Base-by-base conservation (phyloP, 2,797 vertebrate genomes). In the Amazona finschi region DNA sequence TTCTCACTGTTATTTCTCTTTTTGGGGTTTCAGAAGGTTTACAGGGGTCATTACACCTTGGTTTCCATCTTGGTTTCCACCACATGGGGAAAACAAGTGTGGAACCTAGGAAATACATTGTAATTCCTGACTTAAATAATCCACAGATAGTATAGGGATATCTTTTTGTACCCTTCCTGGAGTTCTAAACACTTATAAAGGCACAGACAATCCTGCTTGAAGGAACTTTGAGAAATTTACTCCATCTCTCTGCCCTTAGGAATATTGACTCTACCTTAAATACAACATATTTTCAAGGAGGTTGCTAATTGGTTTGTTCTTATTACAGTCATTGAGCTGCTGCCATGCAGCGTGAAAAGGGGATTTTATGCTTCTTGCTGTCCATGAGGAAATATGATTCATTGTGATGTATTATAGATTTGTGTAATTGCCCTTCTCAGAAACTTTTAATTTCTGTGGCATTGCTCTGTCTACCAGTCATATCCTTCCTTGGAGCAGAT, bases 241-340 rank as follows among this genome's bases (percentile, higher is more conserved):
- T 77, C 53, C 2, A 2, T 69, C 12, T 86, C 53, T 70, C 50
- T 50, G 46, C 94, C 79, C 74, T 20, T n/a, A 76, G 67, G 38
- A 81, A 94, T 73, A 86, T 50, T 1, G 5, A 55, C 19, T 77
- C 31, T 52, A 21, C 75, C 75, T 87, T 64, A 83, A 94, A 67
- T 30, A 31, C 6, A 79, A 44, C 19, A 76, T 60, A 38, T 57
- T 61, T 81, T 55, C 57, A n/a, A 94, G 19, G 55, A 60, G 66
- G 49, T 65, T 84, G 61, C 85, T 93, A 88, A 91, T 88, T 84
- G 79, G 39, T 49, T 77, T 82, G 60, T 62, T 87, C 74, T 93
- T 82, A 79, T 85, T 67, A 62, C 39, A 79, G 74, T 15, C 36
- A 6, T 27, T 79, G 67, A 70, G 50, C 60, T 89, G 57, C 58